Evolutionary conservation across 2,888 invertebrate genomes (phyloP), one percentile per base, ranked within the genome.

Genomic region (Cryptops parisi): DNA sequence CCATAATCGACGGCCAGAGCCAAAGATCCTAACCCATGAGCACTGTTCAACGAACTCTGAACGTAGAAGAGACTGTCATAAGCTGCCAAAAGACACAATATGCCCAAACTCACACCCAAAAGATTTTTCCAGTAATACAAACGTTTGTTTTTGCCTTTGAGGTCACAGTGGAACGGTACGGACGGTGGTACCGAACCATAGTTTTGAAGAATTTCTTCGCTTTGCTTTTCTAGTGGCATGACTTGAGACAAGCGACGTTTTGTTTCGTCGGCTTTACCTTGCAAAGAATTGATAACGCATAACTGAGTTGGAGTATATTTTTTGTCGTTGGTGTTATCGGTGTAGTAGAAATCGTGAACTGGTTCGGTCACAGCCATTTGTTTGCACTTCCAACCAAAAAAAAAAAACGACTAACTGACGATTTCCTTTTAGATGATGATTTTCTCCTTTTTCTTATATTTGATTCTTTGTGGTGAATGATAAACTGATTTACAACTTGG

Each of bases 1-100:
- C 86, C 87, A 71, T 96, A 97, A 61, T 96, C 82, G 40, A 90
- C 85, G 64, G 88, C 83, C 54, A 91, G 74, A 2, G 90, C 89
- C 1, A 86, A 84, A 1, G 89, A 88, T 39, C 93, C 93, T 46
- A 94, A 76, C 50, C 91, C 90, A 63, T 84, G 87, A 64, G 80
- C 80, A 53, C 85, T 82, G 71, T 93, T 91, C 64, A 93, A 83
- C 60, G 88, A 89, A 57, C 89, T 90, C 69, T 89, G 60, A 24
- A 58, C 54, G 43, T 54, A 54, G 23, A 38, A 33, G 6, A 56
- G 41, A 19, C 47, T 48, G 25, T 48, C 52, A 39, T 59, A 59
- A 3, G 60, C 60, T 1, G 55, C 50, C 47, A 58, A 59, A 19
- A 58, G 21, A 33, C 48, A 48, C 12, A 48, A 15, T 38, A 48